A percentile compares a stretch with the other conserved stretches of the same genome.
Conservation (phyloP, 2,797 vertebrate genomes). For the Helicolenus hilgendorfi region DNA sequence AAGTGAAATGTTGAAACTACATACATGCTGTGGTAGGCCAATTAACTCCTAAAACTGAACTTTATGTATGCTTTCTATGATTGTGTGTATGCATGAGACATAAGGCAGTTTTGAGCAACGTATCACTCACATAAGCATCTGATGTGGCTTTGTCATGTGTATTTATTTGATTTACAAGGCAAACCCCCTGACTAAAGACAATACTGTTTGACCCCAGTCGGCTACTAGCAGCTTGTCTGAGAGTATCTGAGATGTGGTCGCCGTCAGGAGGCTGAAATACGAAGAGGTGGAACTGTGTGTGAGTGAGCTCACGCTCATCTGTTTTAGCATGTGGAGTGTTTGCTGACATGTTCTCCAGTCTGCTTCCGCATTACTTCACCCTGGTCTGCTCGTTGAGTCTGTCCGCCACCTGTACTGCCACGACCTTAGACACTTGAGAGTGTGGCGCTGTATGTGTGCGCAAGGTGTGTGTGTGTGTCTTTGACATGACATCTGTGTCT, state of each 20-base stretch:
- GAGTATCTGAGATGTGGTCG: neutral
- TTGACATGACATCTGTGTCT: neutral
- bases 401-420: neutral
- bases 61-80: accelerated
- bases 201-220: neutral
- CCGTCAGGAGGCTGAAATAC: neutral
- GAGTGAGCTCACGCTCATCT: neutral
- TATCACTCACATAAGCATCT: neutral
- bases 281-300: neutral
- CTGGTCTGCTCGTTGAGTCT: neutral
- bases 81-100: neutral
- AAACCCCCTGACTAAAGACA: neutral
- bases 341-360: neutral
- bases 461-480: neutral
- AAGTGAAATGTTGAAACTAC: too few species aligned
- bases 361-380: neutral
- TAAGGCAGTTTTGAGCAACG: neutral
- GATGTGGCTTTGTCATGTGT: neutral
- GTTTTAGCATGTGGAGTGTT: neutral
- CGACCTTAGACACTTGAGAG: neutral
- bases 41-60: neutral
- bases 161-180: neutral
- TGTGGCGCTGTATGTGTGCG: neutral
- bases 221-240: neutral
- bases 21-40: neutral